Base-by-base conservation (phyloP, 2,113 vertebrate species). In the Proterorhinus semilunaris region DNA sequence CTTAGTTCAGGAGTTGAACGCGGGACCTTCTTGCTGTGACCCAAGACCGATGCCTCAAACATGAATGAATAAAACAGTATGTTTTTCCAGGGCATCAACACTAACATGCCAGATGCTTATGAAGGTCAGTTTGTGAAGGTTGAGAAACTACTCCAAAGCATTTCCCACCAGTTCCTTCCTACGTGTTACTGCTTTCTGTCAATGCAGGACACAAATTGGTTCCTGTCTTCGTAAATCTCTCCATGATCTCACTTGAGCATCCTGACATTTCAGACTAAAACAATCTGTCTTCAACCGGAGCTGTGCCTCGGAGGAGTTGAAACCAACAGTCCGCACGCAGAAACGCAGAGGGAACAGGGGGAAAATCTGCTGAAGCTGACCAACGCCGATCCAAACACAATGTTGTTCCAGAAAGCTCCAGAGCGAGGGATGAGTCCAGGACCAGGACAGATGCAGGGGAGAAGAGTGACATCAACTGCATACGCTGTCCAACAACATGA, bases 321-420 rank as follows among this genome's bases (percentile, higher is more conserved):
- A 36, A 27, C 3, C 67, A 62, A 68, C 27, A 42, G 15, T 36
- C 44, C 42, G 0, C 15, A 78, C 43, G n/a, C 68, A 62, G 69
- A 69, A 59, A 69, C 46, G 10, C 46, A 47, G 46, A 7, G 46
- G 46, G 46, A 11, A 7, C 67, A 54, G 45, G 72, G 73, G 74
- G n/a, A 55, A 75, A 80, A 77, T 67, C 27, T 68, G 69, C 77
- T 54, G 36, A 45, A n/a, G 12, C 71, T 71, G 72, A 86, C 11
- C 0, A 49, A 45, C 59, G 76, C 52, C 36, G 27, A 12, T 72
- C 88, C 84, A 86, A 86, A 75, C 43, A 57, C 67, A 83, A 83
- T 58, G 78, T 81, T 83, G 65, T 21, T 45, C 69, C 51, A 72
- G 55, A 70, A 79, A 72, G 17, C 62, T 79, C 27, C n/a, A 6